These are phyloP conservation scores for Orbicella faveolata DNA, from an alignment of 64 coral and sea anemone genomes.

Conservation along the genomic window DNA sequence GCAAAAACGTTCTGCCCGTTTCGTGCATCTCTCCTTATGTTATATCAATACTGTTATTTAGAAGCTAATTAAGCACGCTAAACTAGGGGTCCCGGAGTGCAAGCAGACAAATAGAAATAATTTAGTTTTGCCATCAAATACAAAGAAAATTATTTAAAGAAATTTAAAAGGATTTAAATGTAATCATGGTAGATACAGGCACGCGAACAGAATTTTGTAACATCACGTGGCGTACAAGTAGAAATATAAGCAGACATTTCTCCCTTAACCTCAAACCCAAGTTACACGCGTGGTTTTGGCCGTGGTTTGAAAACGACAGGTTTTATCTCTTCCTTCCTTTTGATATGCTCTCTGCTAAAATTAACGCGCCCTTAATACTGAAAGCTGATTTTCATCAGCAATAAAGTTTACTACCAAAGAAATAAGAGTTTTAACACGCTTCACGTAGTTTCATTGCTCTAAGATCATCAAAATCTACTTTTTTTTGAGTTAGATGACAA, in stretches of 20 bases:
- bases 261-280: background rate
- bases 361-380: background rate
- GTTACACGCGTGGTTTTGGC: background rate
- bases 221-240: too few species aligned
- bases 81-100: background rate
- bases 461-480: too few species aligned
- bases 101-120: background rate
- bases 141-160: constrained; percentile 9
- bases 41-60: background rate
- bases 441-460: too few species aligned
- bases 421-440: background rate
- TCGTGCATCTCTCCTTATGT: background rate
- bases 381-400: background rate
- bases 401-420: background rate
- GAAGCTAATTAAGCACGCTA: background rate
- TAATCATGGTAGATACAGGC: background rate
- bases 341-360: too few species aligned
- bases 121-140: background rate
- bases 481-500: too few species aligned
- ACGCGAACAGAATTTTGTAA: background rate
- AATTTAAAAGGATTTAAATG: background rate
- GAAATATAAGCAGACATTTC: background rate
- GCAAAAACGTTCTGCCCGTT: background rate
- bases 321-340: background rate
- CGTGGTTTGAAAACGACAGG: background rate